These are phyloP conservation scores for Sula dactylatra DNA, from an alignment of 2,113 vertebrate genomes.

Conservation along the genomic window DNA sequence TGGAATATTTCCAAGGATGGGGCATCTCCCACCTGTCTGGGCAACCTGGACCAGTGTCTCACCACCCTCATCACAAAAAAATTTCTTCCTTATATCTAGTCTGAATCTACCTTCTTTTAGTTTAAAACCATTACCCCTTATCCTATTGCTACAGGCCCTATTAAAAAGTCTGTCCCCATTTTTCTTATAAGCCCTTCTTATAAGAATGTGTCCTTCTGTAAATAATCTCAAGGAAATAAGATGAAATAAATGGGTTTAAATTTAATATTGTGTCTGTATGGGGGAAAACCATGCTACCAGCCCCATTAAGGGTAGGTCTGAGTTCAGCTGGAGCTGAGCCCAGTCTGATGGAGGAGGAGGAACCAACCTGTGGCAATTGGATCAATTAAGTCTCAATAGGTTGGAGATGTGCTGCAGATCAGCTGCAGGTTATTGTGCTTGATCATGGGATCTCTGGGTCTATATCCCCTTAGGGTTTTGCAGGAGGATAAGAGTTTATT, in stretches of 20 bases:
- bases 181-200: background rate
- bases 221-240: background rate
- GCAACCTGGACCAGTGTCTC: accelerated
- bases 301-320: background rate
- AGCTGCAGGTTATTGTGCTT: background rate
- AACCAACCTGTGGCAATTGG: background rate
- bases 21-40: background rate
- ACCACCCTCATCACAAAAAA: background rate
- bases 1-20: background rate
- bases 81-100: background rate
- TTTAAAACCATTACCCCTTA: background rate
- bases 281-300: background rate
- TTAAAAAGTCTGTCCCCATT: background rate
- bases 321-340: background rate
- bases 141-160: background rate
- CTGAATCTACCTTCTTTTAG: background rate
- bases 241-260: background rate
- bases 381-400: background rate
- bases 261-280: background rate
- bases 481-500: background rate
- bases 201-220: background rate
- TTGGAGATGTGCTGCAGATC: background rate
- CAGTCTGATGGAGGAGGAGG: background rate
- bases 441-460: background rate
- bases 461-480: background rate